Conservation (phyloP, 2,113 vertebrate genomes). For the Helogale parvula region DNA sequence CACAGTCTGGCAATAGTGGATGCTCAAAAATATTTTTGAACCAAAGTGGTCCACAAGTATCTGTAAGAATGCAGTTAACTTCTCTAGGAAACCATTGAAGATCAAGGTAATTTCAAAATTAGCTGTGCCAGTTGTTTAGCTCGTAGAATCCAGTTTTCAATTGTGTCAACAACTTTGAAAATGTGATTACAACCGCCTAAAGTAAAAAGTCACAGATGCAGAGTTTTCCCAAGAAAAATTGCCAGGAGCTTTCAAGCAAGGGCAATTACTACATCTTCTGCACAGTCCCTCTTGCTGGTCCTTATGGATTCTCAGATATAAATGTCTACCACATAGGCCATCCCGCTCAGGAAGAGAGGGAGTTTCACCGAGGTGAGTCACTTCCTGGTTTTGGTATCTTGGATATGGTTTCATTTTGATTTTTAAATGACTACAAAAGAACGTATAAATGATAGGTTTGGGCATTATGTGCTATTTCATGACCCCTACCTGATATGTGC, state of each 20-base stretch:
- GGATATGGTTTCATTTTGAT: background rate
- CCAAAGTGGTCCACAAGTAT: background rate
- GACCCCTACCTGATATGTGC: background rate
- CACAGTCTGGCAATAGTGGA: background rate
- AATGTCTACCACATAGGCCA: background rate
- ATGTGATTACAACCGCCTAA: background rate
- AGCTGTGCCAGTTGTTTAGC: background rate
- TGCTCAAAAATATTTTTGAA: slow-evolving; percentile 10
- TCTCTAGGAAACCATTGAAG: background rate
- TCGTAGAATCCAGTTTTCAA: background rate
- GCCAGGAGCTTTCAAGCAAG: background rate
- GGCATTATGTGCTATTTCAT: background rate
- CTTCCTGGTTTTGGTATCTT: background rate
- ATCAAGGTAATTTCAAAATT: slow-evolving; percentile 14
- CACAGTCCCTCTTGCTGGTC: background rate
- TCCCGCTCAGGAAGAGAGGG: background rate
- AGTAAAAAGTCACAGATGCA: background rate
- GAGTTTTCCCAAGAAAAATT: background rate
- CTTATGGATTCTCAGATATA: background rate
- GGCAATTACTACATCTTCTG: background rate
- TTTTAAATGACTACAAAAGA: background rate
- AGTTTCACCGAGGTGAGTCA: background rate
- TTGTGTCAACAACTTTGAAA: background rate
- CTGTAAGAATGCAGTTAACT: background rate
- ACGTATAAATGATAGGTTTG: background rate